Base-by-base conservation (phyloP, 1,140 invertebrate species). In the Drosophila pseudoobscura region DNA sequence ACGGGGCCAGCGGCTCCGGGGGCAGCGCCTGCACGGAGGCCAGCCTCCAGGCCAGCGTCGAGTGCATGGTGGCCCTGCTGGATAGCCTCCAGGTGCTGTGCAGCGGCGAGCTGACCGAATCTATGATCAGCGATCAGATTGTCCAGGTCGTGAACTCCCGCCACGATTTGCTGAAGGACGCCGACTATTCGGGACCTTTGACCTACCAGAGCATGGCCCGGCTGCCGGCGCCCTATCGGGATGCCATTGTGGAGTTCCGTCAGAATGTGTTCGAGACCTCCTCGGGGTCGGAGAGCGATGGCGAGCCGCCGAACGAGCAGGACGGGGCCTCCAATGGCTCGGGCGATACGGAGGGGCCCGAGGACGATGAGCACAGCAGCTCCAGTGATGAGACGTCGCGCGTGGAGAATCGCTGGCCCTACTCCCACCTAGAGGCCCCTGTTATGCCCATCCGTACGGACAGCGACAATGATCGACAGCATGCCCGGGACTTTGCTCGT, bases 181-280 rank as follows among this genome's bases (percentile, higher is more conserved):
- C 96, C 24, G 96, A 97, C 92, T 97, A 97, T 87, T 95, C 94
- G 41, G 96, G 96, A 6, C 96, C 96, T 2, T 82, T 97, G 11
- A 97, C 96, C 31, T 97, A 97, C 88, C 95, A 96, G 78, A 96
- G 95, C n/a, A 94, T 97, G 92, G 95, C 95, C 1, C 93, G 96
- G 73, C 91, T 97, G 62, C 96, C 96, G 22, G 96, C 96, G 78
- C 95, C 95, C 5, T 97, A 97, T 75, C 92, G 93, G 4, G 93
- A 93, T 80, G 93, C 93, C 8, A 92, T 93, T n/a, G 93, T 93
- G 0, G 93, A 93, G 76, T 91, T 93, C 47, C 91, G 93, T 9
- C 92, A 93, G 63, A 93, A 92, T 57, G 92, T 93, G 0, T 93
- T 93, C 65, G 93, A 93, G 74, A 92, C 94, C 71, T 92, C 94